Conservation (phyloP, 1,140 invertebrate species). For the Halotydeus destructor region DNA sequence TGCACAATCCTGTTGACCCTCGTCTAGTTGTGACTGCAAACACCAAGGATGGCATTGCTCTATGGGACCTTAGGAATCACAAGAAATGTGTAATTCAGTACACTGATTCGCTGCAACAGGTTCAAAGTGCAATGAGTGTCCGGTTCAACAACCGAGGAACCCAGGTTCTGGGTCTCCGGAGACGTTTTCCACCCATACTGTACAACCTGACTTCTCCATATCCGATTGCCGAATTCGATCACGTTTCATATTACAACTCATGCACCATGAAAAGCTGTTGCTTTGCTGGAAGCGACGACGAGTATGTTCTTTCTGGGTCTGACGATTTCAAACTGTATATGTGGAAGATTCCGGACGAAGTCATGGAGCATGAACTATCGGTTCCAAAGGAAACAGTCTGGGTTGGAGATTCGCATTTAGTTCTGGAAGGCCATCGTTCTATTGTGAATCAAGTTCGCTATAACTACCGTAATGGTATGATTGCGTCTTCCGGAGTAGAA, state of each 20-base stretch:
- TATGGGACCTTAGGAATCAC: slow-evolving; percentile 70
- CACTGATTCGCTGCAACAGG: slow-evolving; percentile 38
- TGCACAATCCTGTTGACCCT: slow-evolving; percentile 65
- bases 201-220: slow-evolving; percentile 42
- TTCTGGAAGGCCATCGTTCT: slow-evolving; percentile 69
- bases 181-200: slow-evolving; percentile 57
- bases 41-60: slow-evolving; percentile 57
- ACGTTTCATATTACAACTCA: slow-evolving; percentile 77
- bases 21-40: slow-evolving; percentile 65
- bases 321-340: slow-evolving; percentile 89
- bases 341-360: slow-evolving; percentile 57
- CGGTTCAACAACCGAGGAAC: slow-evolving; percentile 59
- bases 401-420: slow-evolving; percentile 48
- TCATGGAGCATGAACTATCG: slow-evolving; percentile 8
- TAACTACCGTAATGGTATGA: slow-evolving; percentile 53
- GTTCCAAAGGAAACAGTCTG: slow-evolving; percentile 16
- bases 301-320: slow-evolving; percentile 71
- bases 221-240: slow-evolving; percentile 62
- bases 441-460: slow-evolving; percentile 91
- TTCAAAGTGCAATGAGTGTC: slow-evolving; percentile 70
- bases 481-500: slow-evolving; percentile 84
- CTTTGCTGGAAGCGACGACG: slow-evolving; percentile 70
- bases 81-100: slow-evolving; percentile 39
- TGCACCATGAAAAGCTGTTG: slow-evolving; percentile 92
- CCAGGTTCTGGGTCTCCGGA: slow-evolving; percentile 53